phyloP scores from a whole-genome alignment of 2,113 vertebrate genomes.

The Oxyura jamaicensis region DNA sequence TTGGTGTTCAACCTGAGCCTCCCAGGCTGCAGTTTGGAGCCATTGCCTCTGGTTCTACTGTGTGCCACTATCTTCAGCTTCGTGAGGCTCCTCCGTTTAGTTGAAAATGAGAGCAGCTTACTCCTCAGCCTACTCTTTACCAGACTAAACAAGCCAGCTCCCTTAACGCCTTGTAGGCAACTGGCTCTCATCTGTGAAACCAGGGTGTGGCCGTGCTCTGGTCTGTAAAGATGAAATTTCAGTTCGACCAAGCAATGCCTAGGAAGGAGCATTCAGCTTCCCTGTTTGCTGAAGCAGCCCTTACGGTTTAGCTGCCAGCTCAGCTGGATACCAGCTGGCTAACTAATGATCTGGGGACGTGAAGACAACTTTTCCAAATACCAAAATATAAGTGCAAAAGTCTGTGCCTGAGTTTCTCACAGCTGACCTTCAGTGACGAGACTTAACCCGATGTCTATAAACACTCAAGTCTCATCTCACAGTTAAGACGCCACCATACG shows the following conservation, averaged over 20 bases:
- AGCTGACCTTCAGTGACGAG: not conserved
- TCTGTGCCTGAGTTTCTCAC: not conserved
- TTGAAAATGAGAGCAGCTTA: too few relatives aligned
- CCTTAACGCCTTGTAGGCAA: not conserved
- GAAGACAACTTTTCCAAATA: not conserved
- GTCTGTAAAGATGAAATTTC: not conserved
- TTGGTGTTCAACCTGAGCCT: too few relatives aligned
- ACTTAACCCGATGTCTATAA: not conserved
- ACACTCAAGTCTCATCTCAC: not conserved
- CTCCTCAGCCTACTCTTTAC: not conserved
- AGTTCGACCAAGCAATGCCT: too few relatives aligned
- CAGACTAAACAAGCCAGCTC: not conserved
- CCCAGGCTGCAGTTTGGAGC: not conserved
- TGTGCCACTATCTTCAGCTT: not conserved
- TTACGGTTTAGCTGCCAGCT: not conserved
- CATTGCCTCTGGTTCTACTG: not conserved
- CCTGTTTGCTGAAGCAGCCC: not conserved
- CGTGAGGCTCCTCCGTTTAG: too few relatives aligned
- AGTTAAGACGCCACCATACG: not conserved
- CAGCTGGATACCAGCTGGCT: not conserved
- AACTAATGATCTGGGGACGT: not conserved
- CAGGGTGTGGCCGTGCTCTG: not conserved
- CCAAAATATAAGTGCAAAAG: not conserved
- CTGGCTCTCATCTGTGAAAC: not conserved
- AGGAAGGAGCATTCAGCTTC: too few relatives aligned